Evolutionary conservation across 2,888 invertebrate species (phyloP).

Genomic region (Endotricha flammealis): DNA sequence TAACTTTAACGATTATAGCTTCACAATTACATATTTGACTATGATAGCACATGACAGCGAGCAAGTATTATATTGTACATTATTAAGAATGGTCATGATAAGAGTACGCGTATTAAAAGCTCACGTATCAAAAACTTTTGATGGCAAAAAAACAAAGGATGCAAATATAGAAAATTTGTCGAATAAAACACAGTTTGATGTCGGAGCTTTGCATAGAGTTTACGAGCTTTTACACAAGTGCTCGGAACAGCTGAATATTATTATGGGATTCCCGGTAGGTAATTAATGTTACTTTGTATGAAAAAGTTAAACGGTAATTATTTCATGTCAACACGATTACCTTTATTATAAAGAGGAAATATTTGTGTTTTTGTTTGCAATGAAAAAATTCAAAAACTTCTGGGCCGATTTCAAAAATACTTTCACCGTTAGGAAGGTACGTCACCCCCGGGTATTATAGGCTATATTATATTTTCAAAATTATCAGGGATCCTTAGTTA

Average conservation of each 20-base stretch:
- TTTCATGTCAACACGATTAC: conserved; percentile 1
- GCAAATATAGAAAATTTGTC: conserved; percentile 38
- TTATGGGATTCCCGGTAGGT: conserved; percentile 59
- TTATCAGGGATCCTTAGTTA: no score
- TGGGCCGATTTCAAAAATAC: no score
- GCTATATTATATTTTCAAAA: no score
- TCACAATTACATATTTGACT: conserved; percentile 25
- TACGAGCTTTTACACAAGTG: conserved; percentile 54
- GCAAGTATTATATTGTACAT: conserved; percentile 37
- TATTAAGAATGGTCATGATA: conserved; percentile 35
- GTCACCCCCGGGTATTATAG: no score
- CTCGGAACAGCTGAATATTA: conserved; percentile 44
- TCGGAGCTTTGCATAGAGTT: conserved; percentile 41
- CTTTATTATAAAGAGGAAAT: no score
- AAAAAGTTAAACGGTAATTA: conserved; percentile 1
- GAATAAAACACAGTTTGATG: conserved; percentile 38
- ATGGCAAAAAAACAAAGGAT: conserved; percentile 17
- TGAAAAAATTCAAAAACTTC: no score
- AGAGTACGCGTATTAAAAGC: conserved; percentile 46
- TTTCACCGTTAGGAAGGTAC: no score
- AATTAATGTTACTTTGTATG: no score
- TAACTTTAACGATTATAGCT: conserved; percentile 14
- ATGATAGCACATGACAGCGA: conserved; percentile 44
- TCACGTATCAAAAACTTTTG: conserved; percentile 39
- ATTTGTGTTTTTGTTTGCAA: no score